Conservation (phyloP, 2,797 vertebrate species). For the Pseudocheirus occidentalis region DNA sequence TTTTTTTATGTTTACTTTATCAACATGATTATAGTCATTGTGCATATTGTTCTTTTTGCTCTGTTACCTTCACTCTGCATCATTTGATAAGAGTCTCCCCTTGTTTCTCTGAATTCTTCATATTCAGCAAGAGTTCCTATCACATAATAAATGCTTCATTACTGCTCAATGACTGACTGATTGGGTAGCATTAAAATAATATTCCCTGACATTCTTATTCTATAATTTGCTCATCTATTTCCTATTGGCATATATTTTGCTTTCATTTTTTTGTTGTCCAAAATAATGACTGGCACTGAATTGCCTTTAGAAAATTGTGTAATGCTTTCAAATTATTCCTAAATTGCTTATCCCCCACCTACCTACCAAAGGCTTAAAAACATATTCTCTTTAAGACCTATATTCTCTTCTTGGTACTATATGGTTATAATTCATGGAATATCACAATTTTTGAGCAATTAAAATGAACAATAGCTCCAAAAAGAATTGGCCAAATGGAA, state of each 20-base stretch:
- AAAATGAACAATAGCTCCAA: neutral
- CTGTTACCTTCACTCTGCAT: neutral
- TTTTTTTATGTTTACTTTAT: neutral
- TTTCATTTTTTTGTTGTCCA: neutral
- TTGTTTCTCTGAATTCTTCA: neutral
- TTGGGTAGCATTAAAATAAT: neutral
- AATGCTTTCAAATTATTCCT: neutral
- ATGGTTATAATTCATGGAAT: neutral
- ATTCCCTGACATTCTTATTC: neutral
- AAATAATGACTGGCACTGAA: neutral
- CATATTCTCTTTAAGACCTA: neutral
- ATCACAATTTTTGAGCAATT: neutral
- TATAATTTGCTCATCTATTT: neutral
- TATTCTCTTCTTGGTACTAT: neutral
- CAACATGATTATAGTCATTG: neutral
- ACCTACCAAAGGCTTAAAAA: neutral
- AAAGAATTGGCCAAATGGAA: neutral
- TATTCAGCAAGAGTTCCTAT: neutral
- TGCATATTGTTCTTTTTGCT: neutral
- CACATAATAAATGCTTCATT: neutral
- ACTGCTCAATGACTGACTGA: neutral
- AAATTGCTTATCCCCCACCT: neutral
- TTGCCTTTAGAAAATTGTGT: neutral
- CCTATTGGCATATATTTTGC: neutral
- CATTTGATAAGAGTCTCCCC: neutral